A percentile compares a stretch with the other conserved stretches of the same genome.
phyloP scores from a whole-genome alignment of 1,140 invertebrate genomes.

The Acromyrmex heyeri region DNA sequence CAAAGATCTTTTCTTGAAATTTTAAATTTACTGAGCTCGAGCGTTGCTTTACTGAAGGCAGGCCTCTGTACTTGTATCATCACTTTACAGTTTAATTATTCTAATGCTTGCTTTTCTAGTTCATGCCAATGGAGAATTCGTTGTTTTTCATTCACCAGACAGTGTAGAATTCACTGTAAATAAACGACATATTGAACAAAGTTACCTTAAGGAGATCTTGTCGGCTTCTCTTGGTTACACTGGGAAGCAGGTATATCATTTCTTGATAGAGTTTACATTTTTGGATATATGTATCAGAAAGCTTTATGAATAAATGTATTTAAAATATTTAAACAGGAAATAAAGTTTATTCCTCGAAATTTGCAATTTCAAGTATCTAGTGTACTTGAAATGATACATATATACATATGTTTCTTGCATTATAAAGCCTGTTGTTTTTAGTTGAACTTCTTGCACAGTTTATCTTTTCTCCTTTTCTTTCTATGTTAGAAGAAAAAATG shows the following conservation, averaged over 20 bases:
- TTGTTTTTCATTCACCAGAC: slow-evolving; percentile 89
- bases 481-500: no score
- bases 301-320: slow-evolving; percentile 3
- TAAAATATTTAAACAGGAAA: slow-evolving; percentile 5
- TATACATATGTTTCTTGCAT: no score
- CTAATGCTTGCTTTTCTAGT: slow-evolving; percentile 85
- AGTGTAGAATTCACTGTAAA: slow-evolving; percentile 90
- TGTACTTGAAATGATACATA: background rate
- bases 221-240: slow-evolving; percentile 90
- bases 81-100: background rate
- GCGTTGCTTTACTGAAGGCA: background rate
- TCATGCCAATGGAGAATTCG: slow-evolving; percentile 89
- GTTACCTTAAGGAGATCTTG: slow-evolving; percentile 91
- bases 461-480: no score
- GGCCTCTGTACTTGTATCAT: background rate
- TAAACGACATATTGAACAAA: slow-evolving; percentile 87
- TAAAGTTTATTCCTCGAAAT: background rate
- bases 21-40: background rate
- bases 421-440: no score
- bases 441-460: no score
- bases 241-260: slow-evolving; percentile 87
- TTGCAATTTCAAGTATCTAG: background rate
- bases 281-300: background rate
- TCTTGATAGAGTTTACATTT: background rate
- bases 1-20: background rate